Percentiles rank a stretch among this genome's conserved stretches.
Conservation (phyloP, 2,113 vertebrate genomes). For the Archocentrus centrarchus region DNA sequence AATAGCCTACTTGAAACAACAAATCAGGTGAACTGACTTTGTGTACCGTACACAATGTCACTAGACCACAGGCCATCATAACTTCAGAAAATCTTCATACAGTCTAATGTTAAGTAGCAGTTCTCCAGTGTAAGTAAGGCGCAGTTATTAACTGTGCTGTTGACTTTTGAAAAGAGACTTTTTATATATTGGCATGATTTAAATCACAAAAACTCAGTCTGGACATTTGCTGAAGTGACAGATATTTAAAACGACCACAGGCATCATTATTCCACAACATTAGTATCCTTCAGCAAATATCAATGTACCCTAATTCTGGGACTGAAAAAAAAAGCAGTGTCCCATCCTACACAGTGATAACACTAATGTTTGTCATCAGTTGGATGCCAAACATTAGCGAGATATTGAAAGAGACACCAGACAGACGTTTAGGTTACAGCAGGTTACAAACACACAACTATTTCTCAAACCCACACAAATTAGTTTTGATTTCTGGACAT, state of each 20-base stretch:
- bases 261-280: background rate
- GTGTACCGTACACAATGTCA: background rate
- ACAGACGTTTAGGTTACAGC: background rate
- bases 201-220: background rate
- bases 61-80: background rate
- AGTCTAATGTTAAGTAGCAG: background rate
- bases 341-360: too few species aligned
- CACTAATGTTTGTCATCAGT: too few species aligned
- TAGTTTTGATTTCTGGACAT: background rate
- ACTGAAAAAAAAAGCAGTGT: too few species aligned
- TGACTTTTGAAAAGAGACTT: background rate
- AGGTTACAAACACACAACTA: background rate
- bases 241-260: background rate
- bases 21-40: background rate
- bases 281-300: background rate
- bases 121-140: background rate
- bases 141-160: background rate
- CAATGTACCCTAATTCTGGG: background rate
- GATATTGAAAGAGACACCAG: background rate
- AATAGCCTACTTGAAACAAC: background rate
- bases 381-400: background rate
- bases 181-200: background rate
- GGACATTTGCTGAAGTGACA: background rate
- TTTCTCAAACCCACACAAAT: background rate
- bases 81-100: background rate